These are phyloP conservation scores for Drosophila mojavensis DNA, from an alignment of 1,140 invertebrate genomes.

Conservation along the genomic window DNA sequence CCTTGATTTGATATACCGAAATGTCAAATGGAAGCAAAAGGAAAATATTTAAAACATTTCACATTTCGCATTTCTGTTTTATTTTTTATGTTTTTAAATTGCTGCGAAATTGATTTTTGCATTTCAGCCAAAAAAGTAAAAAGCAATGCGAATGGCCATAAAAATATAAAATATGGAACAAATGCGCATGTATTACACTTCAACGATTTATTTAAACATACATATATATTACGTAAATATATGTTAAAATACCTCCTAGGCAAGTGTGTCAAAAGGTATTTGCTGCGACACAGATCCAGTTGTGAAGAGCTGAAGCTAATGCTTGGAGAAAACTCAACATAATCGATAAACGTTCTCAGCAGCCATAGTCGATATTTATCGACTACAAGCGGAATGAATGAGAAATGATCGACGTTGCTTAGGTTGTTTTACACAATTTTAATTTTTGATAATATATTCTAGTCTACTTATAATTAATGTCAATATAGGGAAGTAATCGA, in stretches of 20 bases:
- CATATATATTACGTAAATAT: conserved; percentile 2
- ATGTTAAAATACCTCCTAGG: conserved; percentile 26
- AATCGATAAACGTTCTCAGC: no score
- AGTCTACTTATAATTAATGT: no score
- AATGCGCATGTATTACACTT: conserved; percentile 35
- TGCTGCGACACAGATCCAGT: conserved; percentile 1
- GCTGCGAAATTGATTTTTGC: conserved; percentile 48
- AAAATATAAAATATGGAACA: conserved; percentile 19
- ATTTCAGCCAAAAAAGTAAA: conserved; percentile 2
- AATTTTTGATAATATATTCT: no score
- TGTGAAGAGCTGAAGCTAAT: not conserved
- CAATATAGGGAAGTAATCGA: no score
- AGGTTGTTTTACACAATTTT: no score
- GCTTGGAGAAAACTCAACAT: no score
- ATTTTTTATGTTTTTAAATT: conserved; percentile 32
- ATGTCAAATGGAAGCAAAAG: no score
- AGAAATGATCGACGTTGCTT: no score
- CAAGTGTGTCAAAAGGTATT: conserved; percentile 2
- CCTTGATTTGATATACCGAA: conserved; percentile 25
- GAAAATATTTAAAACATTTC: conserved; percentile 40
- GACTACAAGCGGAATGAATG: no score
- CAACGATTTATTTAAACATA: conserved; percentile 21
- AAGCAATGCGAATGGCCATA: conserved; percentile 8
- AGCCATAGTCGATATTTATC: no score
- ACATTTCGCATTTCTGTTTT: conserved; percentile 6